Base-by-base conservation (phyloP, 2,797 vertebrate species). In the Poeciliopsis presidionis region DNA sequence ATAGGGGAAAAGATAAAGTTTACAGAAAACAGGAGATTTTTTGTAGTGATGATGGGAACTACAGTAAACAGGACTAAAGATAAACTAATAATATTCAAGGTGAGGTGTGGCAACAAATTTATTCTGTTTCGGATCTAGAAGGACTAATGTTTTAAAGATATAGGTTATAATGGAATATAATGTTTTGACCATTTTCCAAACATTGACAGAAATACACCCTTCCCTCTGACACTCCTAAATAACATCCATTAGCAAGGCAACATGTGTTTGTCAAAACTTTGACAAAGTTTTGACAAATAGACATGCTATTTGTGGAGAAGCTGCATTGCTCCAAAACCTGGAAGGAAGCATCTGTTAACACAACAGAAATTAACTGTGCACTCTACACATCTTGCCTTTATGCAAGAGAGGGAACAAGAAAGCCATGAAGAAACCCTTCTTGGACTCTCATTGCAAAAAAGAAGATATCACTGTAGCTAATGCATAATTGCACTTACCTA, bases 51-150 rank as follows among this genome's bases (percentile, higher is more conserved):
- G 14, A 43, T 55, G 49, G 7, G 14, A 77, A 81, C 63, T 74
- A 11, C 22, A n/a, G 51, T 55, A 69, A 36, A 81, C 20, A 11
- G 13, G 47, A 28, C 14, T 76, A 43, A 11, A 18, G 18, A 46
- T 77, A 53, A 51, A 55, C 41, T 28, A 55, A 77, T 30, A 80
- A 57, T 72, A 79, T 36, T 61, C 39, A 85, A 75, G 61, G 73
- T 67, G 25, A 75, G 20, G 70, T 45, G 9, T 51, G 61, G 55
- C 74, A 73, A 39, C 39, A 59, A 46, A 65, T 16, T 55, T 43
- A 65, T 28, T 36, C 39, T 36, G 6, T 59, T 61, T 77, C 1
- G 22, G 3, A 41, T 76, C 71, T 61, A 12, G 12, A 13, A 63
- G 57, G 28, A 5, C 16, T 18, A 59, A 16, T 61, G 57, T 33